These are phyloP conservation scores for Magallana angulata DNA, from an alignment of 1,140 invertebrate species.

Conservation along the genomic window DNA sequence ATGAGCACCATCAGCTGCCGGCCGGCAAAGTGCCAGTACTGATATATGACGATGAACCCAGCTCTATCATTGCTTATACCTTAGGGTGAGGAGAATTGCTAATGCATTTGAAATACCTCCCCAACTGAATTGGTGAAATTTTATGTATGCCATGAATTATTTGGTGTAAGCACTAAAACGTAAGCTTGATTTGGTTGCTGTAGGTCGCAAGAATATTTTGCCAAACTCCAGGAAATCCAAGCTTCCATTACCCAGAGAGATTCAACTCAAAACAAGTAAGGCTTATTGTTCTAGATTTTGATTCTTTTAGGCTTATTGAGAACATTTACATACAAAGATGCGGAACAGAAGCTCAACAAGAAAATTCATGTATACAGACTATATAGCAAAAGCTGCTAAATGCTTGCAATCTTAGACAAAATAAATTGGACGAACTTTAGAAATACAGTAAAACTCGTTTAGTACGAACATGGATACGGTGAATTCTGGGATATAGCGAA, in stretches of 20 bases:
- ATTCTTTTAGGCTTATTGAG: too few relatives aligned
- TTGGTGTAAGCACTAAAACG: too few relatives aligned
- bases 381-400: too few relatives aligned
- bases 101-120: not conserved
- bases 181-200: constrained; percentile 45
- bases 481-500: too few relatives aligned
- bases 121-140: too few relatives aligned
- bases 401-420: too few relatives aligned
- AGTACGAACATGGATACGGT: too few relatives aligned
- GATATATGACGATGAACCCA: constrained; percentile 91
- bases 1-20: constrained; percentile 85
- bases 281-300: not conserved
- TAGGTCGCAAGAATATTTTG: constrained; percentile 73
- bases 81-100: constrained; percentile 78
- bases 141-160: too few relatives aligned
- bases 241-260: constrained; percentile 50
- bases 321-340: not conserved
- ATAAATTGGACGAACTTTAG: too few relatives aligned
- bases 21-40: constrained; percentile 83
- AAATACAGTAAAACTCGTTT: too few relatives aligned
- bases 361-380: too few relatives aligned
- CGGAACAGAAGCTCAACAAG: too few relatives aligned
- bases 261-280: not conserved
- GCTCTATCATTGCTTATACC: constrained; percentile 93
- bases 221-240: constrained; percentile 70